Base-by-base conservation (phyloP, 2,113 vertebrate species). In the Poicephalus gulielmi region DNA sequence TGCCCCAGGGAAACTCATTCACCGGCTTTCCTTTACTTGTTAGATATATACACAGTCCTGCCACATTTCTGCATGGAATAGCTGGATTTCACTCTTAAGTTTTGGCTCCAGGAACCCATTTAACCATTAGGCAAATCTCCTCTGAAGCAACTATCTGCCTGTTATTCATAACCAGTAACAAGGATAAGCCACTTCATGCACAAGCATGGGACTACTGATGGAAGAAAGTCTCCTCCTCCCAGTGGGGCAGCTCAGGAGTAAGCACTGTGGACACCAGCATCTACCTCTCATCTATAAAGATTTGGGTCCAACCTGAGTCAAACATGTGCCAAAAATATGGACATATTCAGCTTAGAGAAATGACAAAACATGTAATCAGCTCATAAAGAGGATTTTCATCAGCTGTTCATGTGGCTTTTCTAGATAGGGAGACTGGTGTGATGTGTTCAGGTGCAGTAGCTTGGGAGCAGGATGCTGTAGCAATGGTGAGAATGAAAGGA, bases 321-420 rank as follows among this genome's bases (percentile, higher is more conserved):
- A 92, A 89, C 39, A 60, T 19, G 39, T 66, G 68, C 73, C 50
- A 75, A 55, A 94, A 93, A 67, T 68, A 59, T 17, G 71, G 50
- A 55, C 43, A 23, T 20, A 24, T 27, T 71, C 59, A 70, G 74
- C n/a, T 64, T 50, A 68, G 53, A 86, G 79, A 44, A 83, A 75
- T 15, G 86, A 57, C 66, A 90, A 78, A 81, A 30, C n/a, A 55
- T 78, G 63, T 11, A 78, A 88, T 55, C 66, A 84, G 73, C 60
- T 92, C 85, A 68, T 81, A 75, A 94, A 86, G 8, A 81, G 39
- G 46, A 37, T 35, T 84, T 96, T 41, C 43, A 78, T 64, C 85
- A 70, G 59, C 28, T 81, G 28, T 63, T 86, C 19, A 19, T 35
- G 31, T 35, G 80, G 63, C 13, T 93, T 80, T 74, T 41, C 71